These are phyloP conservation scores for Hesperia comma DNA, from an alignment of 2,888 invertebrate genomes.

Conservation along the genomic window DNA sequence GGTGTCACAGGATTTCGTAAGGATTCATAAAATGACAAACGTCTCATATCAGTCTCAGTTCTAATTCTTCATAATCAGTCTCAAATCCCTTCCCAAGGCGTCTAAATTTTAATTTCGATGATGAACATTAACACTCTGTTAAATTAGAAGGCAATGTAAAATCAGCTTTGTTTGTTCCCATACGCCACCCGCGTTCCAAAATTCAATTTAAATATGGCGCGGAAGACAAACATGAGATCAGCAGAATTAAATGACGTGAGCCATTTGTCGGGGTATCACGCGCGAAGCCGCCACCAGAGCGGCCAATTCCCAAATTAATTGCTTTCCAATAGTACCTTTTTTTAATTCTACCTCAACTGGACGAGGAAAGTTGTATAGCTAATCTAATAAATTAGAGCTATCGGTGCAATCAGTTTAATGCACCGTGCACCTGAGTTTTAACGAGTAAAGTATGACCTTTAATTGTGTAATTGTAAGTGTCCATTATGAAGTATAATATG, in stretches of 20 bases:
- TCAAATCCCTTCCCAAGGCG: conserved; percentile 39
- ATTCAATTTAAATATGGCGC: conserved; percentile 81
- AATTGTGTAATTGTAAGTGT: too few relatives aligned
- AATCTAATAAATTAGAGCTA: not conserved
- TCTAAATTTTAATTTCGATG: conserved; percentile 54
- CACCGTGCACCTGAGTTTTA: too few relatives aligned
- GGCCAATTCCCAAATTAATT: conserved; percentile 73
- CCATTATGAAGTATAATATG: too few relatives aligned
- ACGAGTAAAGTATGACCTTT: too few relatives aligned
- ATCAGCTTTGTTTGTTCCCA: conserved; percentile 68
- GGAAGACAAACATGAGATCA: conserved; percentile 78
- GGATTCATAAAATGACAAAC: too few relatives aligned
- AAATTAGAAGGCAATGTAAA: conserved; percentile 56
- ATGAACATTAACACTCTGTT: conserved; percentile 56
- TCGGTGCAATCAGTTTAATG: not conserved
- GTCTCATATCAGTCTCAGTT: too few relatives aligned
- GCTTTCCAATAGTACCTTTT: conserved; percentile 75
- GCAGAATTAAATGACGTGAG: conserved; percentile 78
- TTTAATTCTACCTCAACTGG: conserved; percentile 24
- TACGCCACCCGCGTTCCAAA: conserved; percentile 68
- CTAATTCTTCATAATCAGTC: too few relatives aligned
- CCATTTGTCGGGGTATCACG: conserved; percentile 72
- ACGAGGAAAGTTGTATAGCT: not conserved
- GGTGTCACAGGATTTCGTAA: too few relatives aligned
- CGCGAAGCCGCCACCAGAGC: conserved; percentile 51